A percentile compares a stretch with the other conserved stretches of the same genome.
These are phyloP conservation scores for Sycobia sp. DNA, from an alignment of 1,140 invertebrate species.

Conservation along the genomic window DNA sequence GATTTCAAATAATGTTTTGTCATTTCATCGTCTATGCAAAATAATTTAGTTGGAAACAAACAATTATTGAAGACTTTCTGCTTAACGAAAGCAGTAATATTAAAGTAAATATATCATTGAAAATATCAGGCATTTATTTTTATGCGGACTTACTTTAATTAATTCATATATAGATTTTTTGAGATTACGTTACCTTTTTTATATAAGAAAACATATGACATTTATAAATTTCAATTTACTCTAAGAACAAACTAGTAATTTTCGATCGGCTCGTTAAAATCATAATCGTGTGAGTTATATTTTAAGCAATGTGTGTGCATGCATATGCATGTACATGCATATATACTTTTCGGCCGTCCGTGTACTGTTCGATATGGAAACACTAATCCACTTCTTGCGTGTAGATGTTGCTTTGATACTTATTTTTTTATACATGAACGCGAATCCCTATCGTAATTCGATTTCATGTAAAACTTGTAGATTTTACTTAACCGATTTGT, in stretches of 20 bases:
- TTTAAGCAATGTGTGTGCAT: too few relatives aligned
- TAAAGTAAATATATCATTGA: too few relatives aligned
- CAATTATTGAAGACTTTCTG: too few relatives aligned
- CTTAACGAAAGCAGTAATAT: too few relatives aligned
- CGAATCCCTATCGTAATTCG: too few relatives aligned
- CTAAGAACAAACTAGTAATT: conserved; percentile 8
- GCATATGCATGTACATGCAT: too few relatives aligned
- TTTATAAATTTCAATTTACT: conserved; percentile 25
- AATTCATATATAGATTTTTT: conserved; percentile 6
- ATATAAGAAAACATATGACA: conserved; percentile 11
- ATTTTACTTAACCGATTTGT: too few relatives aligned
- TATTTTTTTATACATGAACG: conserved; percentile 12
- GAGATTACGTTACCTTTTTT: conserved; percentile 32
- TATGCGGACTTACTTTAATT: conserved; percentile 2
- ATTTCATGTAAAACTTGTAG: too few relatives aligned
- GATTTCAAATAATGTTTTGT: neutral
- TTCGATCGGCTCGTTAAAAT: conserved; percentile 15
- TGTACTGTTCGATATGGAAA: conserved; percentile 27
- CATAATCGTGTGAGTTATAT: conserved; percentile 22
- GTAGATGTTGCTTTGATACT: conserved; percentile 26
- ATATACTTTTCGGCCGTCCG: conserved; percentile 22
- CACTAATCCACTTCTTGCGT: conserved; percentile 11
- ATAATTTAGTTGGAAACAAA: conserved; percentile 15
- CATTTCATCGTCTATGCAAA: conserved; percentile 14
- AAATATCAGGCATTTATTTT: neutral